Evolutionary conservation across 2,113 vertebrate genomes (phyloP).

Genomic region (Drymodes brunneopygia): DNA sequence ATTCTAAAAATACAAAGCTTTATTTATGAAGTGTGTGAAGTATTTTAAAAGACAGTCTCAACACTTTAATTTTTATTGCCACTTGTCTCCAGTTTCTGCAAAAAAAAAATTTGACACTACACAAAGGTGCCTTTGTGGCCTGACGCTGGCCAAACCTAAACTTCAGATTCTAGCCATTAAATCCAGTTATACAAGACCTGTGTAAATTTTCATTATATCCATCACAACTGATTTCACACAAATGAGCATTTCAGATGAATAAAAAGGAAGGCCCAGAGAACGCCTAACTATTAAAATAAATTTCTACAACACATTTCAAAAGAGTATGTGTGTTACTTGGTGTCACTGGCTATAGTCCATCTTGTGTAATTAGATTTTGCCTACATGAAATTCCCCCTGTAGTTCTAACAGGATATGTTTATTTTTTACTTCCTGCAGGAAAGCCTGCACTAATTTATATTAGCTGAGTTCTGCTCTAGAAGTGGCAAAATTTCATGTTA

Average conservation of each 20-base stretch:
- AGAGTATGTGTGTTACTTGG: background rate
- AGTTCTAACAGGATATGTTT: background rate
- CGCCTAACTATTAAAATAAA: background rate
- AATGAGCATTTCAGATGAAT: constrained; percentile 16
- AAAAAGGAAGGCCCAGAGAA: constrained; percentile 1
- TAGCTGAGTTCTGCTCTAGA: background rate
- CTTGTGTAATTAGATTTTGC: constrained; percentile 12
- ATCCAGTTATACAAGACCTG: constrained; percentile 26
- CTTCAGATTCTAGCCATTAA: background rate
- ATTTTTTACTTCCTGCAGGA: constrained; percentile 1
- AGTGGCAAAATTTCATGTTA: background rate
- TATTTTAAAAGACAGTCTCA: constrained; percentile 61
- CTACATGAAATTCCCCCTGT: background rate
- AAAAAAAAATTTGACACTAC: background rate
- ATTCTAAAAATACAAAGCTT: constrained; percentile 33
- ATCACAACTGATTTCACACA: constrained; percentile 24
- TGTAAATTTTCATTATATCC: constrained; percentile 44
- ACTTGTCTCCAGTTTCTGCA: constrained; percentile 47
- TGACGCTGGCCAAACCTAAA: constrained; percentile 6
- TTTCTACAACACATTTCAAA: background rate
- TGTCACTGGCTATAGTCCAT: background rate
- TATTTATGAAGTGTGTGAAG: constrained; percentile 61
- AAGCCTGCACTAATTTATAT: background rate
- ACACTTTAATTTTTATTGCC: constrained; percentile 60
- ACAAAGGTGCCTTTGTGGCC: constrained; percentile 56